Base-by-base conservation (phyloP, 2,888 invertebrate genomes). In the Coenonympha glycerion region DNA sequence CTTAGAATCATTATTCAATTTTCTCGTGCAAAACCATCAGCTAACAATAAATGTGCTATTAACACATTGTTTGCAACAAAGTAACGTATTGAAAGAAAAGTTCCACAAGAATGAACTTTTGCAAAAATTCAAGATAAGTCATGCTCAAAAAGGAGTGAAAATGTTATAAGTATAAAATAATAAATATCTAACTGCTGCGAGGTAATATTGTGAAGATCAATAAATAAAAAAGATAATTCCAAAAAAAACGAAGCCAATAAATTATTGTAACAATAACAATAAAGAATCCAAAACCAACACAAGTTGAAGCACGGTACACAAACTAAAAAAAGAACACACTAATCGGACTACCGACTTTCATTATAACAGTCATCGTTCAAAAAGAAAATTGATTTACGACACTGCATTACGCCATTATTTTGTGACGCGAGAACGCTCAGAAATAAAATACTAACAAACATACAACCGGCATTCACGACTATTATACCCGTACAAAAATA, bases 391-490 rank as follows among this genome's bases (percentile, higher is more conserved):
- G 85, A 85, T 85, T 85, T 85, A 85, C 76, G 72, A 73, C 79
- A 68, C 76, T 79, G 81, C 84, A 84, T 84, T 85, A 84, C 82
- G 81, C 83, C 79, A 84, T 86, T 86, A 85, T 81, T 84, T 83
- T 81, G 84, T 83, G 83, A 83, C 79, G 79, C 83, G 81, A 80
- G 82, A 84, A 81, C 82, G 83, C 79, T 83, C 83, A 79, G 77
- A 84, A 85, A 86, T 86, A 86, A 85, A 85, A 86, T 85, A 84
- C 83, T 82, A 82, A 85, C 85, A 84, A 84, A 86, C 85, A 82
- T 77, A 81, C 84, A 83, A 77, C 84, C 77, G 84, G 80, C 81
- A 82, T 84, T 79, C 83, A 81, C 82, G 84, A 79, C 84, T 83
- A 85, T 86, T 85, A 86, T 79, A 70, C 69, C 62, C 61, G 62